Evolutionary conservation across 2,888 invertebrate genomes (phyloP), one percentile per base, ranked within the genome.

Genomic region (Sisyra nigra): DNA sequence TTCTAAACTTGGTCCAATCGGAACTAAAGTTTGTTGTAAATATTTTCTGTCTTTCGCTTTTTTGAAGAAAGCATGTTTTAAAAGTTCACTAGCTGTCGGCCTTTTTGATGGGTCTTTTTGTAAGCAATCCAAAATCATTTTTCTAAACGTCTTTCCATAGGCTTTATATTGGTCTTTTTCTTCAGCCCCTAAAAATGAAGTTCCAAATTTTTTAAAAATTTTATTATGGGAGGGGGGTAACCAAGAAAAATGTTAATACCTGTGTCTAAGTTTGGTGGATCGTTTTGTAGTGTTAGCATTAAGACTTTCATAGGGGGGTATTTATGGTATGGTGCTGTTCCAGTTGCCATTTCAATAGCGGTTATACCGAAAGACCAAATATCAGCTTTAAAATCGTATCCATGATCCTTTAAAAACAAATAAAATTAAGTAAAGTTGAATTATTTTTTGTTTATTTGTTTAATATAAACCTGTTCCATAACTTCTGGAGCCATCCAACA

Each of bases 401-500:
- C 97, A 57, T 91, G 87, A 59, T 91, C 88, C 80, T 84, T 59
- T 56, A 58, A 52, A 45, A 45, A 46, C 47, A 42, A 44, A 46
- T 42, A 48, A 36, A 41, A 41, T 34, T 14, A 19, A 14, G 11
- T 17, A 10, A 9, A 40, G 40, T 30, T 24, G 29, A n/a, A 14
- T 29, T 40, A n/a, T 31, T 10, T 3, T 29, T 9, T 31, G 14
- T 40, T 2, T 5, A 35, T 5, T 35, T 35, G 5, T 14, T 14
- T 4, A 18, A 11, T 29, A n/a, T 29, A 30, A 14, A 83, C 83
- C 72, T 92, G 92, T 66, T 93, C 91, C 96, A 97, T 97, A 50
- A 98, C 97, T 70, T 98, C 97, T 1, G 97, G 97, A 2, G 97
- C 96, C 96, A 96, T 96, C 96, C 96, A 98, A 59, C 96, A 97